Conservation (phyloP, 2,113 vertebrate species). For the Illadopsis cleaveri region DNA sequence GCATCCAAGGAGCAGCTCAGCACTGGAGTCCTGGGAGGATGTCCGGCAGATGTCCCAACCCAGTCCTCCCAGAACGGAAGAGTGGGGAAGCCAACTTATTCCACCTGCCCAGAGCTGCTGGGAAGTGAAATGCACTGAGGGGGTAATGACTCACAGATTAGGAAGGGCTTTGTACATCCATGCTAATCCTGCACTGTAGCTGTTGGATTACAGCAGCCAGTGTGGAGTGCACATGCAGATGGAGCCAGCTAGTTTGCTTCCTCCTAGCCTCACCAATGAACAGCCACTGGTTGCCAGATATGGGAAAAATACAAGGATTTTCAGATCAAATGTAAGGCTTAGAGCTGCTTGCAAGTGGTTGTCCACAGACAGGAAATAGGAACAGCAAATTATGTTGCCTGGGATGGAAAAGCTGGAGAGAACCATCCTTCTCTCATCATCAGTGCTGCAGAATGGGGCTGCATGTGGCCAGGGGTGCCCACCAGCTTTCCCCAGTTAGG, state of each 20-base stretch:
- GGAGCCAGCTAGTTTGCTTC: not conserved
- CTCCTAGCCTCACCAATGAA: not conserved
- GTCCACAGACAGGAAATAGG: not conserved
- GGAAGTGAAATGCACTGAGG: not conserved
- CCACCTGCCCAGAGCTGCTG: constrained; percentile 3
- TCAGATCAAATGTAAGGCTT: not conserved
- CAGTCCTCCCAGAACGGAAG: not conserved
- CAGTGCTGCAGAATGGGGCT: not conserved
- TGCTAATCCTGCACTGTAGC: constrained; percentile 46
- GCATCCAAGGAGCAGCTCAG: not conserved
- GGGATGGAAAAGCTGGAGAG: not conserved
- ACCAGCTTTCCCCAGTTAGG: not conserved
- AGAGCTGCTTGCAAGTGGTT: not conserved
- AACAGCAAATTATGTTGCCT: not conserved
- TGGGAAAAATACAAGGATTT: not conserved
- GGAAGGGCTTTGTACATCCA: constrained; percentile 45
- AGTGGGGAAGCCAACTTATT: not conserved
- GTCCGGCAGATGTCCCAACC: not conserved
- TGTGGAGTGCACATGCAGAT: fast-evolving
- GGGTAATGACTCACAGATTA: constrained; percentile 54
- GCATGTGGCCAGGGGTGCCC: not conserved
- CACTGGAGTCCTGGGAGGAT: not conserved
- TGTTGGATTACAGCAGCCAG: constrained; percentile 38
- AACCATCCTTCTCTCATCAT: not conserved
- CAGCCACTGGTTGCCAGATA: not conserved